Evolutionary conservation across 2,888 invertebrate genomes (phyloP), one percentile per base, ranked within the genome.

Genomic region (Oithona nana): DNA sequence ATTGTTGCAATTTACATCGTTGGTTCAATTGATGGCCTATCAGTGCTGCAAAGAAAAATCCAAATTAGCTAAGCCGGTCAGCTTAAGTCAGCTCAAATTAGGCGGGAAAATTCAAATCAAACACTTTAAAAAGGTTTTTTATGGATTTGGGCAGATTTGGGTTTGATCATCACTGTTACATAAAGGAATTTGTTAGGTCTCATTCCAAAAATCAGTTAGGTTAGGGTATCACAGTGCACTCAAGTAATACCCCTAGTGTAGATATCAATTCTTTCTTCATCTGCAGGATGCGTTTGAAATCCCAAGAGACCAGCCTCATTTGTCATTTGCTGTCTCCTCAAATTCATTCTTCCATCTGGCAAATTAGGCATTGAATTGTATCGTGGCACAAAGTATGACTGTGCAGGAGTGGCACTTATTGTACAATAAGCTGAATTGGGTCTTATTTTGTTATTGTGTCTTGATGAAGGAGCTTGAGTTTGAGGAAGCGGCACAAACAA

Each of bases 21-120:
- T 61, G 61, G n/a, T 61, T 54, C 61, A 61, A 28, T 61, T 61
- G 61, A 28, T 61, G 61, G 8, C 30, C 22, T n/a, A 61, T 24
- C 22, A 61, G 29, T 28, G 61, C 61, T 61, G 50, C 24, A 59
- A 49, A 24, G 24, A 16, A 39, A 20, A 20, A 13, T 22, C 50
- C n/a, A 2, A 49, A 22, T 49, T 3, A 2, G 22, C 50, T 49
- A 4, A 22, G 11, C 11, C 16, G 39, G 11, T 39, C 39, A 39
- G 39, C 16, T 39, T 16, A 39, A 16, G 16, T 39, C 39, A 39
- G 39, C 16, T 39, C 39, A 39, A 16, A 16, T 39, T 39, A 39
- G 39, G 11, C n/a, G n/a, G n/a, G n/a, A n/a, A n/a, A n/a, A n/a
- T n/a, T n/a, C n/a, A n/a, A n/a, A n/a, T n/a, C n/a, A n/a, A n/a